Evolutionary conservation across 2,113 vertebrate genomes (phyloP), one percentile per base, ranked within the genome.

Genomic region (Echinops telfairi): DNA sequence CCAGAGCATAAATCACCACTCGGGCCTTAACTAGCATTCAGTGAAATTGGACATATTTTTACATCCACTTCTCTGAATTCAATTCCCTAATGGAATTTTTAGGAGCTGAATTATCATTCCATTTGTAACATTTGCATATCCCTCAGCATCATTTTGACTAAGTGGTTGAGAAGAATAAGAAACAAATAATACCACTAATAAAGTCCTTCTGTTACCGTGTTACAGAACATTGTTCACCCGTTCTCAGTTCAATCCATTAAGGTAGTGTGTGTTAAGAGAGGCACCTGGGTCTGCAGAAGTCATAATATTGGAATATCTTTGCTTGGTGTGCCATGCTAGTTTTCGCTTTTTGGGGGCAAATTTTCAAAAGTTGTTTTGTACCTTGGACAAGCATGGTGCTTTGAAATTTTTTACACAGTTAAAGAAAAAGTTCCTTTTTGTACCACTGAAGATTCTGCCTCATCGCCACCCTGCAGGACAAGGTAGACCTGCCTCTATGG

Each of bases 1-100:
- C 29, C 20, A 77, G 27, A 36, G 27, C 33, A 82, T 96, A 91
- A 97, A 91, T 97, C 79, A 93, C 75, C 36, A 77, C 27, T 43
- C 86, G 16, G 77, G 1, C 25, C 89, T 40, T 16, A 16, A 83
- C 94, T 95, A 75, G 43, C 57, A 92, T 86, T 80, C 58, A 78
- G 53, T 83, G 77, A 94, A 86, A 38, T 92, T 94, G 40, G 7
- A 71, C 76, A 89, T 9, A 57, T 11, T 92, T 91, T 71, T 75
- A 83, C 73, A 92, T 86, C 57, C 36, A 68, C 29, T 64, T 66
- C n/a, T n/a, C 66, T 90, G n/a, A 94, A 75, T 81, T 83, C 40
- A 73, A 22, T 88, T 47, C 29, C 73, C 33, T 91, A 82, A 75
- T 20, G 57, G 27, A 64, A 29, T 29, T 91, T 73, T 94, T 71